Evolutionary conservation across 2,113 vertebrate genomes (phyloP).

Genomic region (Pyxicephalus adspersus): DNA sequence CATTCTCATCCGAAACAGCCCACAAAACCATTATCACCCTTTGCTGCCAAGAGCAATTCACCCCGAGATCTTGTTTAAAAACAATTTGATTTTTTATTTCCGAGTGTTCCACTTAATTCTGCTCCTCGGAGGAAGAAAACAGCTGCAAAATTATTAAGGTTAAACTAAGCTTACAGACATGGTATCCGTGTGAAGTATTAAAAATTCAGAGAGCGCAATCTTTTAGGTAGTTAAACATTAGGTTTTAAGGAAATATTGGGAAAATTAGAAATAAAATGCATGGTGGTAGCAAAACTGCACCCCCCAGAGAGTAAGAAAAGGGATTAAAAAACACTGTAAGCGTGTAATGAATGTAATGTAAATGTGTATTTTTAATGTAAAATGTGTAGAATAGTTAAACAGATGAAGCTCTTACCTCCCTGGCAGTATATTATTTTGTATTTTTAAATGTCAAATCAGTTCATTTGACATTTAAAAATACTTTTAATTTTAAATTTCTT

Average conservation of each 20-base stretch:
- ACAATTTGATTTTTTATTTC: slow-evolving; percentile 17
- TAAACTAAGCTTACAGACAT: background rate
- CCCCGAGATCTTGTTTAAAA: background rate
- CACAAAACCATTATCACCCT: background rate
- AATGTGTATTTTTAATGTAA: no score
- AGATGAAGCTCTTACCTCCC: no score
- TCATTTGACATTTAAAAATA: no score
- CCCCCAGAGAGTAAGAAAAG: no score
- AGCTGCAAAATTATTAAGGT: background rate
- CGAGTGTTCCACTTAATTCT: background rate
- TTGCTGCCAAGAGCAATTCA: background rate
- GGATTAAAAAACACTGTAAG: no score
- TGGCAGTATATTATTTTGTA: no score
- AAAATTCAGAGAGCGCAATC: slow-evolving; percentile 5
- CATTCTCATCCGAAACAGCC: background rate
- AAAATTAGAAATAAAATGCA: slow-evolving; percentile 9
- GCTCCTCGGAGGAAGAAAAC: background rate
- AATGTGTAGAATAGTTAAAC: no score
- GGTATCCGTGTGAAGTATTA: slow-evolving; percentile 16
- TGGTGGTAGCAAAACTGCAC: background rate
- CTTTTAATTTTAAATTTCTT: no score
- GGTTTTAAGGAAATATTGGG: slow-evolving; percentile 3
- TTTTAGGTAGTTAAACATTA: background rate
- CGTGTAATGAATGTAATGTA: no score
- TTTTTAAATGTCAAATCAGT: no score